A percentile compares a stretch with the other conserved stretches of the same genome.
Conservation (phyloP, 2,888 invertebrate genomes). For the Eudemis profundana region DNA sequence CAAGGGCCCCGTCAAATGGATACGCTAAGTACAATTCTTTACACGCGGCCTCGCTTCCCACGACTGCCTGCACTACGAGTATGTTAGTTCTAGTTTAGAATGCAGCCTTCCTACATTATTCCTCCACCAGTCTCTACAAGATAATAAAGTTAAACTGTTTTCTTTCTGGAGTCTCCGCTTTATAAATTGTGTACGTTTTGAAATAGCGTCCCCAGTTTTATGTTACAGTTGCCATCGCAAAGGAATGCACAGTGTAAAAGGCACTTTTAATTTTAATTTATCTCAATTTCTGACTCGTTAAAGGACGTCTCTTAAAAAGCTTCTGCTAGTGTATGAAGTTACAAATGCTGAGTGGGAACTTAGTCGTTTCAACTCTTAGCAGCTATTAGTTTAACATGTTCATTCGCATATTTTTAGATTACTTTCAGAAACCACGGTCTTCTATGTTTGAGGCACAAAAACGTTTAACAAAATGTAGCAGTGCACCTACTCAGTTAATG, state of each 20-base stretch:
- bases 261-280: constrained; percentile 10
- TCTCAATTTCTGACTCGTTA: constrained; percentile 6
- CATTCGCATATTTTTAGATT: too few relatives aligned
- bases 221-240: background rate
- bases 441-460: too few relatives aligned
- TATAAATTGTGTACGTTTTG: constrained; percentile 19
- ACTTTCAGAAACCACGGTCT: too few relatives aligned
- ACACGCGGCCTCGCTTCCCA: constrained; percentile 1
- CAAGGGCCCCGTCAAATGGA: constrained; percentile 33
- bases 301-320: background rate
- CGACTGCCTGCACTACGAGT: too few relatives aligned
- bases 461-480: too few relatives aligned
- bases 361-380: too few relatives aligned
- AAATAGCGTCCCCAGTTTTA: background rate
- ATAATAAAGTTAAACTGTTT: constrained; percentile 19
- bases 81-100: constrained; percentile 24
- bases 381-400: too few relatives aligned
- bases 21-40: constrained; percentile 35
- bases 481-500: too few relatives aligned
- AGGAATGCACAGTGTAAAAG: constrained; percentile 9
- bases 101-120: constrained; percentile 21
- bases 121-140: background rate
- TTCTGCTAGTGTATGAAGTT: constrained; percentile 3
- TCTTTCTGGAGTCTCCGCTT: background rate
- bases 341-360: constrained; percentile 1